Evolutionary conservation across 2,888 invertebrate genomes (phyloP).

Genomic region (Hyposoter dolosus): DNA sequence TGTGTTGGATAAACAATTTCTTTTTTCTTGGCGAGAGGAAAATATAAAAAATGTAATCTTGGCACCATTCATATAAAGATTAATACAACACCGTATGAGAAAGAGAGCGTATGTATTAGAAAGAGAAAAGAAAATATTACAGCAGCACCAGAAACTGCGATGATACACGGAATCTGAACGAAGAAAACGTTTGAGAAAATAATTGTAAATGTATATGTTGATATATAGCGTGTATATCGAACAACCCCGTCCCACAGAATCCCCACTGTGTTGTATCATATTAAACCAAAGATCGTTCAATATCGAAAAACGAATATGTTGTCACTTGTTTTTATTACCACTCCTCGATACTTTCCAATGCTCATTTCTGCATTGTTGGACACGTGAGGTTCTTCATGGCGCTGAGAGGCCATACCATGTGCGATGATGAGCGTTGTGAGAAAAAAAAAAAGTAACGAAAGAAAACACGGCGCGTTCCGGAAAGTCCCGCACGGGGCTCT

Average conservation of each 20-base stretch:
- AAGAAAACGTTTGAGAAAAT: slow-evolving; percentile 45
- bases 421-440: slow-evolving; percentile 30
- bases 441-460: slow-evolving; percentile 27
- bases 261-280: slow-evolving; percentile 81
- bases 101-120: slow-evolving; percentile 22
- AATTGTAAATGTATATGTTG: slow-evolving; percentile 70
- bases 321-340: slow-evolving; percentile 37
- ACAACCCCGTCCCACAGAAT: slow-evolving; percentile 65
- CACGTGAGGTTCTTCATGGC: slow-evolving; percentile 24
- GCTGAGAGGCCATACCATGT: slow-evolving; percentile 48
- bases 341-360: slow-evolving; percentile 35
- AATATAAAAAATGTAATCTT: slow-evolving; percentile 58
- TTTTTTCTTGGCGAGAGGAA: neutral
- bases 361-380: slow-evolving; percentile 22
- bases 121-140: slow-evolving; percentile 21
- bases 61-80: slow-evolving; percentile 51
- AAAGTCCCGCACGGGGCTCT: slow-evolving; percentile 58
- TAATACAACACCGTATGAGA: slow-evolving; percentile 32
- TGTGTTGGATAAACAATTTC: too few species aligned
- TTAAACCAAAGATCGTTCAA: slow-evolving; percentile 84
- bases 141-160: slow-evolving; percentile 33
- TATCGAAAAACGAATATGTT: slow-evolving; percentile 68
- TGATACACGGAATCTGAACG: slow-evolving; percentile 17
- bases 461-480: slow-evolving; percentile 30
- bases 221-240: slow-evolving; percentile 73